phyloP scores from a whole-genome alignment of 2,113 vertebrate genomes.

The Uria lomvia region DNA sequence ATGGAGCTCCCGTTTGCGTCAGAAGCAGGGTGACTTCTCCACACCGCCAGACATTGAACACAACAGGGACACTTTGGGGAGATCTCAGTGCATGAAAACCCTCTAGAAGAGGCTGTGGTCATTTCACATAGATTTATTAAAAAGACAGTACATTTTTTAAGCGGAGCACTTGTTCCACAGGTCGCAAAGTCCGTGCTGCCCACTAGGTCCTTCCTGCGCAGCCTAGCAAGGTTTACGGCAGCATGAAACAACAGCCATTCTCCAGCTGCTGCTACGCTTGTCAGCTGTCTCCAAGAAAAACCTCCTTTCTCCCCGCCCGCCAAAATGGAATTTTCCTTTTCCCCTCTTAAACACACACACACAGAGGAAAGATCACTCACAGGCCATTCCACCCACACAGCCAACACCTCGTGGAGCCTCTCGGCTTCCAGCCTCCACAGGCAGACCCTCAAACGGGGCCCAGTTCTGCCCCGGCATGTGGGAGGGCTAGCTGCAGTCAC shows the following conservation, averaged over 20 bases:
- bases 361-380: background rate
- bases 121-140: background rate
- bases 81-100: background rate
- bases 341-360: background rate
- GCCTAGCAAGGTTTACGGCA: background rate
- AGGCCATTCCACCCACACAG: background rate
- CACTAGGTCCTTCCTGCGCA: background rate
- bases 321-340: background rate
- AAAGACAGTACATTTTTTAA: background rate
- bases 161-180: background rate
- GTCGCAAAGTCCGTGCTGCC: background rate
- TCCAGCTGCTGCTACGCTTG: background rate
- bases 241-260: background rate
- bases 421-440: background rate
- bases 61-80: background rate
- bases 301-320: rapidly evolving
- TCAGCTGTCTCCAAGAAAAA: background rate
- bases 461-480: rapidly evolving
- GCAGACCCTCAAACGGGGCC: background rate
- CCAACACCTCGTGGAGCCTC: rapidly evolving
- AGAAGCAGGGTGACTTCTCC: background rate
- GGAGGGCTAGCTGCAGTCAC: background rate
- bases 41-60: rapidly evolving
- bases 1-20: background rate
- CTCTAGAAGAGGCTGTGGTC: background rate